phyloP scores from a whole-genome alignment of 2,797 vertebrate species.

The Nasua narica region DNA sequence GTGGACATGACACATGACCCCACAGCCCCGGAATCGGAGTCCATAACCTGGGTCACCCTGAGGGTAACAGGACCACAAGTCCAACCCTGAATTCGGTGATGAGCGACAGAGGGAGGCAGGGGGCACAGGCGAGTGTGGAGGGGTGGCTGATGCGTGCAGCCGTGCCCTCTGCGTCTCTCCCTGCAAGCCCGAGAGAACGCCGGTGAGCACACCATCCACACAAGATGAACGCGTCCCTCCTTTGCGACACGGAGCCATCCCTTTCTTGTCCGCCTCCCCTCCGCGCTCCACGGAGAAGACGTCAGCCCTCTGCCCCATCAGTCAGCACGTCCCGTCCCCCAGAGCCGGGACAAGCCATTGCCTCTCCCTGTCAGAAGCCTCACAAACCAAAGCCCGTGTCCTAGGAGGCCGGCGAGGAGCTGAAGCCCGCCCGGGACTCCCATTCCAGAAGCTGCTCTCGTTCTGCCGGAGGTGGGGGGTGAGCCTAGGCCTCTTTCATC shows the following conservation, averaged over 20 bases:
- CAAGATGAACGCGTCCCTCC: background rate
- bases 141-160: rapidly evolving
- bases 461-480: rapidly evolving
- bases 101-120: rapidly evolving
- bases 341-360: background rate
- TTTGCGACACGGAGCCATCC: rapidly evolving
- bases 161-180: rapidly evolving
- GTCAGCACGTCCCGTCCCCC: background rate
- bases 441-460: rapidly evolving
- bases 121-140: rapidly evolving
- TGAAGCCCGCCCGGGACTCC: rapidly evolving
- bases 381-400: background rate
- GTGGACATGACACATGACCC: background rate
- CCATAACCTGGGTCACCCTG: background rate
- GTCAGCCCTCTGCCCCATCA: background rate
- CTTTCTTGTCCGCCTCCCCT: background rate
- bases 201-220: rapidly evolving
- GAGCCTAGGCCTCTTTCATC: rapidly evolving
- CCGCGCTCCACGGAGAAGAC: background rate
- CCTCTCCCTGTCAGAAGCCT: background rate
- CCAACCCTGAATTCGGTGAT: rapidly evolving
- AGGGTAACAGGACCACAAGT: rapidly evolving
- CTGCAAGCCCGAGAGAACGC: rapidly evolving
- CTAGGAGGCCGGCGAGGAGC: background rate
- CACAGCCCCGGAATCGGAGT: rapidly evolving